Conservation (phyloP, 2,797 vertebrate species). For the Acanthurus lineatus region DNA sequence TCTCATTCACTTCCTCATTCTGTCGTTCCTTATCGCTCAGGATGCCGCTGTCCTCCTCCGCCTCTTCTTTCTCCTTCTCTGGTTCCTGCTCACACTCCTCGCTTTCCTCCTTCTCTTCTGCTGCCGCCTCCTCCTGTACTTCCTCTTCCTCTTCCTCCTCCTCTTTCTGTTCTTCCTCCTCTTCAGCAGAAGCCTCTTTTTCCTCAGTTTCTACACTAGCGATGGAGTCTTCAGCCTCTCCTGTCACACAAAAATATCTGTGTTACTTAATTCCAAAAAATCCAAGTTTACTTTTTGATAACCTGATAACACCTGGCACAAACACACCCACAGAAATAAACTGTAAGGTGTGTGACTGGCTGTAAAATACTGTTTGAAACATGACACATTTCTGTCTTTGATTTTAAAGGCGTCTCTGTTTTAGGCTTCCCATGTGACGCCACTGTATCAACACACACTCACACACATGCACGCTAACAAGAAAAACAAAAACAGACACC, state of each 20-base stretch:
- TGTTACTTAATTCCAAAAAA: neutral
- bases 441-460: conserved; percentile 31
- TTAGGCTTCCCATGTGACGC: conserved; percentile 1
- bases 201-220: conserved; percentile 70
- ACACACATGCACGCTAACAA: conserved; percentile 15
- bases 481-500: conserved; percentile 64
- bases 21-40: conserved; percentile 96
- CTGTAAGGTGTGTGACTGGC: neutral
- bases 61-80: conserved; percentile 68
- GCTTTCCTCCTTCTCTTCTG: conserved; percentile 43
- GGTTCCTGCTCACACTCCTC: conserved; percentile 48
- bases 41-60: conserved; percentile 89
- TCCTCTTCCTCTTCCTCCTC: conserved; percentile 63
- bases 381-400: conserved; percentile 12
- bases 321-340: conserved; percentile 3
- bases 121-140: conserved; percentile 37
- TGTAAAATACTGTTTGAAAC: conserved; percentile 22
- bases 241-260: conserved; percentile 51
- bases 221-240: conserved; percentile 66
- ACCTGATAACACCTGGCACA: neutral
- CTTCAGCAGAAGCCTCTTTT: conserved; percentile 55
- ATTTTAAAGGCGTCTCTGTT: conserved; percentile 58
- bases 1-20: conserved; percentile 96
- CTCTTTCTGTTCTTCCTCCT: conserved; percentile 61
- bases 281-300: neutral